Evolutionary conservation across 2,797 vertebrate species (phyloP).

Genomic region (Simalia tracyae): DNA sequence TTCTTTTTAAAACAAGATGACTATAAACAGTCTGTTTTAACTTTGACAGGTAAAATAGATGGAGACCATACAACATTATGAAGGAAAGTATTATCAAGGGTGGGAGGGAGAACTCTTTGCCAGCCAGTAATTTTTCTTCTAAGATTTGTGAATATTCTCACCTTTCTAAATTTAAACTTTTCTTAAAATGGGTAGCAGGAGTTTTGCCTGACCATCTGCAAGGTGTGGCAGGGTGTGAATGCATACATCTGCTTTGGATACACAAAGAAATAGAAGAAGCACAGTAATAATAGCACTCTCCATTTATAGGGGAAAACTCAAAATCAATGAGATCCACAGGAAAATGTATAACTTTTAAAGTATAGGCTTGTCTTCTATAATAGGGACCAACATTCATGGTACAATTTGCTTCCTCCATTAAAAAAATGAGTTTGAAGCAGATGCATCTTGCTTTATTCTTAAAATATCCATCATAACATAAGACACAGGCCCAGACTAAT

Average conservation of each 20-base stretch:
- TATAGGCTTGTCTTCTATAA: background rate
- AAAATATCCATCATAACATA: background rate
- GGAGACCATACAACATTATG: slow-evolving; percentile 59
- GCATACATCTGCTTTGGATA: slow-evolving; percentile 50
- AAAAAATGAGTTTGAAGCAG: background rate
- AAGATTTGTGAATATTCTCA: slow-evolving; percentile 70
- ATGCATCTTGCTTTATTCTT: background rate
- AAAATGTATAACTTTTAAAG: slow-evolving; percentile 11
- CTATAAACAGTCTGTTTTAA: slow-evolving; percentile 66
- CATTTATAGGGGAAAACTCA: slow-evolving; percentile 53
- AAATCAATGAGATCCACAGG: slow-evolving; percentile 51
- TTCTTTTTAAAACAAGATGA: slow-evolving; percentile 61
- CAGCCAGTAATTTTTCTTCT: slow-evolving; percentile 60
- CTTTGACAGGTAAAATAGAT: slow-evolving; percentile 68
- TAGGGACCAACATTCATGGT: background rate
- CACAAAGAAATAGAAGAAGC: slow-evolving; percentile 44
- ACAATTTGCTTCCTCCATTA: background rate
- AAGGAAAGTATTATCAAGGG: slow-evolving; percentile 48
- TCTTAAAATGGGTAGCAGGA: slow-evolving; percentile 63
- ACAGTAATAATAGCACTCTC: slow-evolving; percentile 9
- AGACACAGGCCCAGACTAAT: background rate
- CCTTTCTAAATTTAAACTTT: slow-evolving; percentile 67
- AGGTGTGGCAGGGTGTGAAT: slow-evolving; percentile 63
- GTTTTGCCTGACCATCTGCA: slow-evolving; percentile 66
- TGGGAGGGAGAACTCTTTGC: slow-evolving; percentile 45